Conservation (phyloP, 2,113 vertebrate genomes). For the Xiphophorus maculatus region DNA sequence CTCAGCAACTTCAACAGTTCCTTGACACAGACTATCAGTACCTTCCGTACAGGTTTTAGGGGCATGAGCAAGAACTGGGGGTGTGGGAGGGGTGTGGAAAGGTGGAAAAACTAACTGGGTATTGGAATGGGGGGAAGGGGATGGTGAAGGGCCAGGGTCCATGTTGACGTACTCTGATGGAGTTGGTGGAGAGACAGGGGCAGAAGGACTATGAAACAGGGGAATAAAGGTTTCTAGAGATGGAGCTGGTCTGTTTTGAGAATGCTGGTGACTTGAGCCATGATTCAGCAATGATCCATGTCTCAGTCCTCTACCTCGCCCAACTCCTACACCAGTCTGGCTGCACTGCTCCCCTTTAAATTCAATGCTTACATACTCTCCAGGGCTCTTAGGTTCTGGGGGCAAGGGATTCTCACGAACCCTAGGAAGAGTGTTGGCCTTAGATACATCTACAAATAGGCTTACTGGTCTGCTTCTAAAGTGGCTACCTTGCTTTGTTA, state of each 20-base stretch:
- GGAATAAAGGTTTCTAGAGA: slow-evolving; percentile 75
- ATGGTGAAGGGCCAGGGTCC: slow-evolving; percentile 79
- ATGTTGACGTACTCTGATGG: slow-evolving; percentile 82
- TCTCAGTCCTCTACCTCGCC: slow-evolving; percentile 48
- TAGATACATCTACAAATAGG: slow-evolving; percentile 80
- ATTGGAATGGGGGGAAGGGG: slow-evolving; percentile 76
- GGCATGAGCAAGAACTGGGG: slow-evolving; percentile 61
- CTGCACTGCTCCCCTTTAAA: slow-evolving; percentile 63
- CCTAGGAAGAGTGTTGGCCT: slow-evolving; percentile 81
- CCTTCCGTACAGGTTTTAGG: slow-evolving; percentile 61
- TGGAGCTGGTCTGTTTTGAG: slow-evolving; percentile 71
- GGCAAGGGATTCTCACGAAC: slow-evolving; percentile 74
- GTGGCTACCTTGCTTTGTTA: slow-evolving; percentile 65
- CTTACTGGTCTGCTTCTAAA: slow-evolving; percentile 74
- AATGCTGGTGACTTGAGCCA: slow-evolving; percentile 51
- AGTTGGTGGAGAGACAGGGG: slow-evolving; percentile 61
- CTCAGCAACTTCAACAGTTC: slow-evolving; percentile 40
- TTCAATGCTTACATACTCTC: slow-evolving; percentile 83
- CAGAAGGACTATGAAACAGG: slow-evolving; percentile 69
- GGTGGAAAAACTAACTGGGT: slow-evolving; percentile 74
- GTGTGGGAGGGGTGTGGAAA: slow-evolving; percentile 75
- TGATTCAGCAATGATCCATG: slow-evolving; percentile 65
- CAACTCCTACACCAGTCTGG: slow-evolving; percentile 33
- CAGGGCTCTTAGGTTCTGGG: slow-evolving; percentile 79
- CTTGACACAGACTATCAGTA: slow-evolving; percentile 34